These are phyloP conservation scores for Pelecanoides urinatrix DNA, from an alignment of 2,113 vertebrate species.

Conservation along the genomic window DNA sequence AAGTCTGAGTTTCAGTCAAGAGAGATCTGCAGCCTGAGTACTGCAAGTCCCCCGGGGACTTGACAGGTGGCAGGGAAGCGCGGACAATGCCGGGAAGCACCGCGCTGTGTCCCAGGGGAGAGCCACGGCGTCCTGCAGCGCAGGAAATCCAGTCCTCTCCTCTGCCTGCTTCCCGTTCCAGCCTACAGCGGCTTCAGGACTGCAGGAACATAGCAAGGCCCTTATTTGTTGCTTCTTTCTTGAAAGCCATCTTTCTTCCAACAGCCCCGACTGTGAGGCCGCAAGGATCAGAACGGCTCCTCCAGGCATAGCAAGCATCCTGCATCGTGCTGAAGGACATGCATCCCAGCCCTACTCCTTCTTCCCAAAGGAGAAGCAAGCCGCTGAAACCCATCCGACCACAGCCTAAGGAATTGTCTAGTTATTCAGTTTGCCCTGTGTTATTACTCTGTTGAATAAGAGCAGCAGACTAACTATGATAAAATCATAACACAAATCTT, in stretches of 20 bases:
- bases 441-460: background rate
- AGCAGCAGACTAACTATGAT: background rate
- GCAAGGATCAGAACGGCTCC: background rate
- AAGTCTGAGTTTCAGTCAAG: background rate
- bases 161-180: background rate
- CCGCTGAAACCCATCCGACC: background rate
- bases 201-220: background rate
- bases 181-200: background rate
- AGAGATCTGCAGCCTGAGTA: background rate
- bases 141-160: background rate
- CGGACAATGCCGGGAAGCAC: background rate
- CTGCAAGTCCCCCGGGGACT: background rate
- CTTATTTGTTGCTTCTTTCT: background rate
- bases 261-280: background rate
- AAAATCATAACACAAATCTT: background rate
- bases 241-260: background rate
- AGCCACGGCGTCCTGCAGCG: background rate
- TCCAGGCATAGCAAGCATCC: background rate
- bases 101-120: fast-evolving
- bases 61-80: background rate
- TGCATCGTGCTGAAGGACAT: fast-evolving
- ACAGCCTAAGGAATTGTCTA: background rate
- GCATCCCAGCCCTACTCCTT: background rate
- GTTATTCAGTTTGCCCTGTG: background rate
- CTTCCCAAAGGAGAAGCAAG: background rate